These are phyloP conservation scores for Ectemnius lituratus DNA, from an alignment of 2,888 invertebrate genomes.

Conservation along the genomic window DNA sequence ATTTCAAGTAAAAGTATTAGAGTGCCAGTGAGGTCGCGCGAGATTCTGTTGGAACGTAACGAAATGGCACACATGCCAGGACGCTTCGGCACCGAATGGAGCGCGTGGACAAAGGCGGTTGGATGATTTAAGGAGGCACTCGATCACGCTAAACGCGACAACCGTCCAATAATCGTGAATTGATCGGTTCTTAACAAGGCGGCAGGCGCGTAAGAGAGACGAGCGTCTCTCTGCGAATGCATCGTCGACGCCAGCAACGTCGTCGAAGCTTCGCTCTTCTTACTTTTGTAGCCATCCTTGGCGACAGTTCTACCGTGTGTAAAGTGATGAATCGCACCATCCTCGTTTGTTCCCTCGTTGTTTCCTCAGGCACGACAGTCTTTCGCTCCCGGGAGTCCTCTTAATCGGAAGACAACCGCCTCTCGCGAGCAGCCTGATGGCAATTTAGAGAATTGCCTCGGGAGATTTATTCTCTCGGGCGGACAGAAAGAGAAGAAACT, in stretches of 20 bases:
- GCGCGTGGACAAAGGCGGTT: neutral
- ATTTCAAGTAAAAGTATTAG: too few species aligned
- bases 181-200: constrained; percentile 40
- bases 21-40: too few species aligned
- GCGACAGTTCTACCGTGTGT: constrained; percentile 16
- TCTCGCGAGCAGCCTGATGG: neutral
- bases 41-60: too few species aligned
- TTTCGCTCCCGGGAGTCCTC: neutral
- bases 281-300: neutral
- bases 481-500: neutral
- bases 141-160: constrained; percentile 27
- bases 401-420: neutral
- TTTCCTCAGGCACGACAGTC: constrained; percentile 14
- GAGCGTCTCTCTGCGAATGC: constrained; percentile 1
- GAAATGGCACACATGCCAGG: too few species aligned
- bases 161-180: constrained; percentile 44
- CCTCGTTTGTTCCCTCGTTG: neutral
- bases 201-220: constrained; percentile 19
- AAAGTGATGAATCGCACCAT: constrained; percentile 25
- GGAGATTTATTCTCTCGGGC: neutral
- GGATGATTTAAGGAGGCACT: constrained; percentile 32
- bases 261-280: constrained; percentile 18
- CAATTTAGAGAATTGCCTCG: constrained; percentile 2
- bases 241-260: neutral
- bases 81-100: too few species aligned